Evolutionary conservation across 2,888 invertebrate species (phyloP), one percentile per base, ranked within the genome.

Genomic region (Neoascia interrupta): DNA sequence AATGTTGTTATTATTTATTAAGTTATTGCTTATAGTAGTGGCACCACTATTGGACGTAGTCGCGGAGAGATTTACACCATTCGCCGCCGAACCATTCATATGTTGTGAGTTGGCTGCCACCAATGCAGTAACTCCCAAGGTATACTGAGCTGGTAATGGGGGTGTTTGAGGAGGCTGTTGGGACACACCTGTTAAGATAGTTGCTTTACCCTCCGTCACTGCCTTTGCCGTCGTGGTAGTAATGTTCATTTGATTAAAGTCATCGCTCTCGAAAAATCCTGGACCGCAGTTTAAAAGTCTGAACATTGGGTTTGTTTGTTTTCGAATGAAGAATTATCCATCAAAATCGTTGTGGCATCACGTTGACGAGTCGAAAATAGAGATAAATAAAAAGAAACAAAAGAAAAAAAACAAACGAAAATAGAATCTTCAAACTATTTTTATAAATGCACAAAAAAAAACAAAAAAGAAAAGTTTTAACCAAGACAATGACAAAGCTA

Each of bases 151-250:
- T 34, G 88, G 87, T 81, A 88, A 81, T 36, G 88, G 88, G 19
- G 88, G 88, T 58, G 88, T 88, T 81, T 88, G 84, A 28, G 87
- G 87, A 51, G 87, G 51, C 61, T 61, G 54, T 26, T 69, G 31
- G 26, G 31, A 39, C 61, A 51, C 66, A 49, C 61, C 79, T 63
- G 66, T 45, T 54, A 61, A 36, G 37, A 79, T 56, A 31, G 66
- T 49, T 47, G 68, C 49, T 58, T 47, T 56, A 51, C 36, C 45
- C 56, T 56, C 15, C 39, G 51, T 56, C 23, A 60, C 34, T 47
- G 53, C 41, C 28, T 31, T 66, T 47, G 60, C 26, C 54, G 66
- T 47, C 49, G 64, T 61, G 31, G 58, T 31, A 15, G 63, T 34
- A 15, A 61, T 61, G 56, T 49, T 79, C 66, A 79, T 79, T 79